A percentile compares a stretch with the other conserved stretches of the same genome.
Evolutionary conservation across 1,140 invertebrate genomes (phyloP).

Genomic region (Lethrus apterus): DNA sequence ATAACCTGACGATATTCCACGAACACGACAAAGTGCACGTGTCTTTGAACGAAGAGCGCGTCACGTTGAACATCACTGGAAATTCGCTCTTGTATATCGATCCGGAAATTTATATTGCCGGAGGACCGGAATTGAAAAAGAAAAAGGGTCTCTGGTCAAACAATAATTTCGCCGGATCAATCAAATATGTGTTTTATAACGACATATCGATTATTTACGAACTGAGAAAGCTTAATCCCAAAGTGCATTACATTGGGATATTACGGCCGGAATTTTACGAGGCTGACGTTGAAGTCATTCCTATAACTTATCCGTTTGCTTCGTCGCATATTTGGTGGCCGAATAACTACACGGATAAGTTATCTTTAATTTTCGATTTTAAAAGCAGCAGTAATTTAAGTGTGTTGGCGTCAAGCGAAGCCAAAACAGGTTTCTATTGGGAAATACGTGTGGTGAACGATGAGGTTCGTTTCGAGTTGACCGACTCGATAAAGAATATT

Average conservation of each 20-base stretch:
- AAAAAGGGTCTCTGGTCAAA: constrained; percentile 64
- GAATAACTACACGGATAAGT: constrained; percentile 57
- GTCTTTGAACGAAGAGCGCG: constrained; percentile 63
- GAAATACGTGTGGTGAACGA: constrained; percentile 79
- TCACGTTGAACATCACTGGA: constrained; percentile 62
- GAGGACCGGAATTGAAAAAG: constrained; percentile 63
- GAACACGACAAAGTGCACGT: constrained; percentile 63
- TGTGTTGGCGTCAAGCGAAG: constrained; percentile 75
- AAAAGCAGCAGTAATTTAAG: constrained; percentile 76
- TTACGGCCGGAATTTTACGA: constrained; percentile 76
- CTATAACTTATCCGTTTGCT: constrained; percentile 85
- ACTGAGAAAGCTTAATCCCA: constrained; percentile 70
- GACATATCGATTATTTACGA: constrained; percentile 86
- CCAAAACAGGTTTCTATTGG: constrained; percentile 68
- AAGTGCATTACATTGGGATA: constrained; percentile 63
- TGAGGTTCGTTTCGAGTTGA: constrained; percentile 72
- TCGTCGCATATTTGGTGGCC: constrained; percentile 83
- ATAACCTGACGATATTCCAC: constrained; percentile 82
- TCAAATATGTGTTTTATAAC: constrained; percentile 90
- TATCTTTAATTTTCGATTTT: constrained; percentile 81
- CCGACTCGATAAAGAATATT: constrained; percentile 60
- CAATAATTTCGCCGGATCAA: constrained; percentile 69
- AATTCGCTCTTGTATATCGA: constrained; percentile 79
- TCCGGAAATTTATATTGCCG: constrained; percentile 86
- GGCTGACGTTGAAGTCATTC: constrained; percentile 76